These are phyloP conservation scores for Nibea coibor DNA, from an alignment of 2,113 vertebrate genomes.

Conservation along the genomic window DNA sequence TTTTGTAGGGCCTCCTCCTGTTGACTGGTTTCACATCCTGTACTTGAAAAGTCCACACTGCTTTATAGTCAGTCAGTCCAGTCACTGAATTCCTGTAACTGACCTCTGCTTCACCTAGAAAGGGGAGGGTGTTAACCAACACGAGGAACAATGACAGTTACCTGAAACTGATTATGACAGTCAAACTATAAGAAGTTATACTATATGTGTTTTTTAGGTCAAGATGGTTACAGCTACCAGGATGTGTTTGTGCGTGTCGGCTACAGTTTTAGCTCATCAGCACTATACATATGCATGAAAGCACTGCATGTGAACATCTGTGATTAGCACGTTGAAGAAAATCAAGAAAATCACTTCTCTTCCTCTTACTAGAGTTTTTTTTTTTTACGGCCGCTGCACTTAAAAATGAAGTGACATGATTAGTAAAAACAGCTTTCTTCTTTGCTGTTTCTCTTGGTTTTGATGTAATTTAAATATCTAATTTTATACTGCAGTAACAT, in stretches of 20 bases:
- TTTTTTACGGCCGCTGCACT: neutral
- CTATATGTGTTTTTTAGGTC: neutral
- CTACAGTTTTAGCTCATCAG: neutral
- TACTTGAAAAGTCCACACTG: neutral
- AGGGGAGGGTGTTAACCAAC: neutral
- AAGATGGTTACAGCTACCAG: neutral
- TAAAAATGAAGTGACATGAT: neutral
- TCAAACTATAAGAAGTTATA: neutral
- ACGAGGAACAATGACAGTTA: neutral
- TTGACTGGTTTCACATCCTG: slow-evolving; percentile 12
- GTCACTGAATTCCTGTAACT: slow-evolving; percentile 13
- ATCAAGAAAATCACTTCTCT: no score
- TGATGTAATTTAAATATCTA: neutral
- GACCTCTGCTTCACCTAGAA: slow-evolving; percentile 31
- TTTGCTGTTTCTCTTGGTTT: neutral
- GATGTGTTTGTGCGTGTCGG: neutral
- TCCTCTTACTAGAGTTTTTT: no score
- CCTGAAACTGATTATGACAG: neutral
- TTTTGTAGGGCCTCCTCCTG: neutral
- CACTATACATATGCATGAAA: neutral
- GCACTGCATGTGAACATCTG: neutral
- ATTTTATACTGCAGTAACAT: neutral
- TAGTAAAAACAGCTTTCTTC: neutral
- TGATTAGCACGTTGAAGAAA: neutral
- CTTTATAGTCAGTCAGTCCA: slow-evolving; percentile 4